Evolutionary conservation across 2,113 vertebrate species (phyloP).

Genomic region (Dicaeum eximium): DNA sequence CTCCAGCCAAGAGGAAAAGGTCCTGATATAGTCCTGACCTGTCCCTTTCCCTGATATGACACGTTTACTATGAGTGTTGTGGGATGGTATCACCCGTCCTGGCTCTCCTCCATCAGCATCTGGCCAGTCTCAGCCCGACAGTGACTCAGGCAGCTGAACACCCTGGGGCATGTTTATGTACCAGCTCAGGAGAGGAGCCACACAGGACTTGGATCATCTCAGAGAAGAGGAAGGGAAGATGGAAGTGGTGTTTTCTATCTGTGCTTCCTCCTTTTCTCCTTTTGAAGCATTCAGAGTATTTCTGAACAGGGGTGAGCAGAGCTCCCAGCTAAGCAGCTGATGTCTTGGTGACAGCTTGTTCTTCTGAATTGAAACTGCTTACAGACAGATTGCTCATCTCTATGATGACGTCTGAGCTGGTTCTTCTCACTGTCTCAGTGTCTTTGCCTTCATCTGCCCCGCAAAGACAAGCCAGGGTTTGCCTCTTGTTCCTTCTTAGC

Average conservation of each 20-base stretch:
- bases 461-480: background rate
- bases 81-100: background rate
- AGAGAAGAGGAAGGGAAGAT: background rate
- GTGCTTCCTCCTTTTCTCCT: background rate
- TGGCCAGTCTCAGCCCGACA: background rate
- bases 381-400: background rate
- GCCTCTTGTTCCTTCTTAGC: background rate
- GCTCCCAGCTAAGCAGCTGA: background rate
- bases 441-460: background rate
- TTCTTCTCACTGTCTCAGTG: background rate
- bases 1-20: background rate
- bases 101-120: background rate
- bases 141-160: background rate
- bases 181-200: background rate
- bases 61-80: background rate
- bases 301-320: background rate
- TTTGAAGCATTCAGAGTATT: background rate
- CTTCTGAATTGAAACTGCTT: background rate
- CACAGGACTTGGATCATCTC: background rate
- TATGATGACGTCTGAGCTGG: background rate
- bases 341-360: background rate
- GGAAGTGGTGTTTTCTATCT: background rate
- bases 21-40: background rate
- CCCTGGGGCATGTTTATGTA: background rate
- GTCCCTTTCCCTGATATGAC: background rate